Evolutionary conservation across 2,797 vertebrate genomes (phyloP).

Genomic region (Rhinella marina): DNA sequence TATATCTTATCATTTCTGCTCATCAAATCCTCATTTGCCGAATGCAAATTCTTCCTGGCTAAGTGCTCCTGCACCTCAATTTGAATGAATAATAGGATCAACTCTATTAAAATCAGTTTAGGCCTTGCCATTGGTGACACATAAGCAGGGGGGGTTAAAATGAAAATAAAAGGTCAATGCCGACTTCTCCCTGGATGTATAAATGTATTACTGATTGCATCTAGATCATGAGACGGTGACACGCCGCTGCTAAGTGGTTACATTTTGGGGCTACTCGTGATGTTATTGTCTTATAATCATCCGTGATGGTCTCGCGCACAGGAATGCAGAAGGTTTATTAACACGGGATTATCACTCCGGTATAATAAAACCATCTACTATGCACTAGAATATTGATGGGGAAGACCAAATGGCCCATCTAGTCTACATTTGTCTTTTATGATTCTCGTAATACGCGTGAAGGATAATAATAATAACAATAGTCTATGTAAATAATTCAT

Average conservation of each 20-base stretch:
- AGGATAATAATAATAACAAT: neutral
- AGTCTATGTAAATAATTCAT: neutral
- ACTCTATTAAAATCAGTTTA: conserved; percentile 87
- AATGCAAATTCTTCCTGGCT: conserved; percentile 85
- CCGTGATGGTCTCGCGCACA: neutral
- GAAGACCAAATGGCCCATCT: neutral
- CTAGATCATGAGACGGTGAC: conserved; percentile 72
- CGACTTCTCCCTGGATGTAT: conserved; percentile 72
- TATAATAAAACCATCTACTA: conserved; percentile 13
- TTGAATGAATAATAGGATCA: conserved; percentile 86
- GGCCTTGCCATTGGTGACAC: conserved; percentile 85
- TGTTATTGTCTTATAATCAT: conserved; percentile 28
- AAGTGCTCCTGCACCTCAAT: conserved; percentile 86
- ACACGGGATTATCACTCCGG: neutral
- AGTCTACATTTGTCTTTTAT: neutral
- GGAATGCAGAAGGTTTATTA: conserved; percentile 37
- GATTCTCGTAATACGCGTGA: neutral
- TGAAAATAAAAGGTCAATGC: conserved; percentile 79
- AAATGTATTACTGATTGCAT: conserved; percentile 75
- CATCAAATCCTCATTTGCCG: conserved; percentile 86
- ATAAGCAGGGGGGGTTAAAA: conserved; percentile 82
- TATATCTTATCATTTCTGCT: conserved; percentile 87
- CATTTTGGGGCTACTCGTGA: conserved; percentile 47
- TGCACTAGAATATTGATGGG: conserved; percentile 3
- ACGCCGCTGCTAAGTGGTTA: conserved; percentile 76